These are phyloP conservation scores for Nannoperca australis DNA, from an alignment of 2,797 vertebrate genomes.

Conservation along the genomic window DNA sequence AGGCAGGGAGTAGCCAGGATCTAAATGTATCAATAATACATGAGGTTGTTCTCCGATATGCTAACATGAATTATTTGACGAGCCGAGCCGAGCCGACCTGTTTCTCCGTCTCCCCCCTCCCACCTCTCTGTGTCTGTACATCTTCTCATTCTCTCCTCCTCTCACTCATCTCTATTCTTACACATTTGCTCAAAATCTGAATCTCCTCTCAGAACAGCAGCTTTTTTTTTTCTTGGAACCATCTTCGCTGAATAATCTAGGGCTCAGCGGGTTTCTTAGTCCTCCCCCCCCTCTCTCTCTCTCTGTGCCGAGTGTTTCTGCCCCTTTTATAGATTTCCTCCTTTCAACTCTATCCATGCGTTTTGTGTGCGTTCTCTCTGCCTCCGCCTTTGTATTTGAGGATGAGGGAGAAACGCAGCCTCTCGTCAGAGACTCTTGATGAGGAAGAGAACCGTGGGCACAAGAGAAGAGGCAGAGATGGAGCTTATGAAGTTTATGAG, in stretches of 20 bases:
- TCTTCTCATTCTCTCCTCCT: constrained; percentile 30
- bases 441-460: constrained; percentile 38
- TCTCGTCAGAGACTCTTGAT: constrained; percentile 61
- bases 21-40: constrained; percentile 70
- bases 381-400: constrained; percentile 45
- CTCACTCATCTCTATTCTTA: constrained; percentile 29
- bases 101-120: constrained; percentile 16
- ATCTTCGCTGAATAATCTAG: constrained; percentile 62
- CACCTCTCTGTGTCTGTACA: neutral
- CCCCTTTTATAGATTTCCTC: constrained; percentile 61
- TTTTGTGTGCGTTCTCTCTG: constrained; percentile 52
- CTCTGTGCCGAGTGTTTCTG: constrained; percentile 23
- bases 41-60: constrained; percentile 68
- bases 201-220: constrained; percentile 37
- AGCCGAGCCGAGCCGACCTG: constrained; percentile 40
- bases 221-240: constrained; percentile 35
- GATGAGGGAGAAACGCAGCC: constrained; percentile 28
- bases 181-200: constrained; percentile 41
- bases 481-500: constrained; percentile 38
- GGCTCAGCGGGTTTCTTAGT: constrained; percentile 58
- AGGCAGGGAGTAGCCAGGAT: constrained; percentile 44
- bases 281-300: constrained; percentile 28
- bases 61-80: constrained; percentile 74
- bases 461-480: constrained; percentile 26
- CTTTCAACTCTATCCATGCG: constrained; percentile 57